Conservation (phyloP, 1,140 invertebrate species). For the Patella vulgata region DNA sequence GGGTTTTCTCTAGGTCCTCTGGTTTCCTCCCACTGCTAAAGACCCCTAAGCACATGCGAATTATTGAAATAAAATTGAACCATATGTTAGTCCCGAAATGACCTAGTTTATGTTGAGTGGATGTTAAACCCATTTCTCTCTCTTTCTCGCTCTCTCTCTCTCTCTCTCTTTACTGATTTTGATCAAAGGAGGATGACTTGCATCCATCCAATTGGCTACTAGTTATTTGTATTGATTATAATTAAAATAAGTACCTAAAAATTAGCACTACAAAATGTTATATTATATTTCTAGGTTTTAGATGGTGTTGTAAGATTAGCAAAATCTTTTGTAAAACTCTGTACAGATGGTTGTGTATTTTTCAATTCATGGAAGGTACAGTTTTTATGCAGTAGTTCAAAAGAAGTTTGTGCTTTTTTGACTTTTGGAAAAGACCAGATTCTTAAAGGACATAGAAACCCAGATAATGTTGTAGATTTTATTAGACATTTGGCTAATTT, state of each 20-base stretch:
- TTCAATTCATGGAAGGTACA: conserved; percentile 49
- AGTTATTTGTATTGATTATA: neutral
- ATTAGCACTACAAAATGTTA: too few species aligned
- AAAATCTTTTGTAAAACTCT: conserved; percentile 50
- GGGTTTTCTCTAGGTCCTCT: too few species aligned
- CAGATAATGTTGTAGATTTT: conserved; percentile 26
- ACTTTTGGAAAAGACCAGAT: conserved; percentile 40
- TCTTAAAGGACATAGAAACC: conserved; percentile 28
- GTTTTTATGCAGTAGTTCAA: conserved; percentile 43
- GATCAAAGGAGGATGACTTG: neutral
- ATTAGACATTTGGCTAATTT: conserved; percentile 49
- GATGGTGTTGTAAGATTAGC: conserved; percentile 51
- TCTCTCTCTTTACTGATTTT: too few species aligned
- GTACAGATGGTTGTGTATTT: conserved; percentile 50
- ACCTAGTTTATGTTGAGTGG: too few species aligned
- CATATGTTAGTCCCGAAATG: too few species aligned
- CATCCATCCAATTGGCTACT: neutral
- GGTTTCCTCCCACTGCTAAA: too few species aligned
- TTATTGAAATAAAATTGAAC: too few species aligned
- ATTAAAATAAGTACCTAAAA: too few species aligned
- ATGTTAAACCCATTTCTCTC: too few species aligned
- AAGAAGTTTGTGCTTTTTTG: conserved; percentile 37
- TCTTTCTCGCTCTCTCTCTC: too few species aligned
- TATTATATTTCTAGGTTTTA: conserved; percentile 46
- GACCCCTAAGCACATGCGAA: too few species aligned